These are phyloP conservation scores for Malurus elegans DNA, from an alignment of 2,113 vertebrate species.

Conservation along the genomic window DNA sequence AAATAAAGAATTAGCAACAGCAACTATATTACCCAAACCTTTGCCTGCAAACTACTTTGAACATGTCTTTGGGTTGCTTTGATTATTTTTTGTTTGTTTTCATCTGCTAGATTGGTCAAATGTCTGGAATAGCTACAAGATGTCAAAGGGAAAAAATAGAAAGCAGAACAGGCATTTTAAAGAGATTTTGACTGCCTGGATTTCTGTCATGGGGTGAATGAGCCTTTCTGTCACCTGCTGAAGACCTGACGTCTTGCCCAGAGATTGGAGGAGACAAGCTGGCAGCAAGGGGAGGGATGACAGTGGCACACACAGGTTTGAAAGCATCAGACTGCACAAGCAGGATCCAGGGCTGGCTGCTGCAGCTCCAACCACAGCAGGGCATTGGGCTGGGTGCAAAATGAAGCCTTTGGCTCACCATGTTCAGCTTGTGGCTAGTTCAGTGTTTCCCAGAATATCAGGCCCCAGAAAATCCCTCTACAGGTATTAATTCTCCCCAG, in stretches of 20 bases:
- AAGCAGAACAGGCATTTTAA: background rate
- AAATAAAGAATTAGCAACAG: constrained; percentile 25
- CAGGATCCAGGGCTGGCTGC: background rate
- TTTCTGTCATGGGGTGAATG: background rate
- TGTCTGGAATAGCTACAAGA: background rate
- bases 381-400: background rate
- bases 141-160: background rate
- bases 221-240: background rate
- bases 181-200: background rate
- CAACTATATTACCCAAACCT: background rate
- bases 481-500: background rate
- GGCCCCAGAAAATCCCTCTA: background rate
- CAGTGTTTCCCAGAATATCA: background rate
- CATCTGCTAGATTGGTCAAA: background rate
- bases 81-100: constrained; percentile 21
- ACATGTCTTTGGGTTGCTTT: constrained; percentile 19
- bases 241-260: background rate
- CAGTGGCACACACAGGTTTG: background rate
- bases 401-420: background rate
- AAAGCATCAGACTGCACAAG: background rate
- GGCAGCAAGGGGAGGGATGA: background rate
- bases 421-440: background rate
- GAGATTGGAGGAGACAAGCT: background rate
- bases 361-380: background rate
- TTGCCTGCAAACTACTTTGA: background rate